Evolutionary conservation across 1,140 invertebrate genomes (phyloP), one percentile per base, ranked within the genome.

Genomic region (Caenorhabditis tropicalis): DNA sequence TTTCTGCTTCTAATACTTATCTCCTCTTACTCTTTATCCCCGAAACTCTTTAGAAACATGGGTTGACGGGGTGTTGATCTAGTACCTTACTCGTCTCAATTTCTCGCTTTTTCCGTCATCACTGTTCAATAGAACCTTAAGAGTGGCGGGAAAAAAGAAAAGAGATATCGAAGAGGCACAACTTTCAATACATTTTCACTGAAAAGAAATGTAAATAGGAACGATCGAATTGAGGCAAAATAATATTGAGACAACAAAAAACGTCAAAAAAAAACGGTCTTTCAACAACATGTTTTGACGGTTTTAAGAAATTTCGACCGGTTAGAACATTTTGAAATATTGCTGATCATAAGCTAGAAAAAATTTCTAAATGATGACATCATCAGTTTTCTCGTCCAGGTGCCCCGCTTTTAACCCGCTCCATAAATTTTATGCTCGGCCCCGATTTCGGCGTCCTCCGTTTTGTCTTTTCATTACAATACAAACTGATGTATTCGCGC

Each of bases 341-440:
- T n/a, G n/a, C n/a, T n/a, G n/a, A n/a, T n/a, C n/a, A n/a, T n/a
- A n/a, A n/a, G n/a, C n/a, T n/a, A n/a, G n/a, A n/a, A n/a, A n/a
- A n/a, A n/a, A n/a, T n/a, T n/a, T n/a, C n/a, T n/a, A n/a, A n/a
- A n/a, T n/a, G n/a, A n/a, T 12, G 24, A 56, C 53, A 24, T 27
- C 24, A 56, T 56, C 7, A 56, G 15, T 12, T 21, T 27, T 27
- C 24, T 24, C 53, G 7, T 65, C 31, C 33, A 74, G 65, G 65
- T 74, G 29, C 65, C 5, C 24, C 60, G 19, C 39, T 43, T 43
- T 43, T 43, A 6, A 74, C n/a, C 65, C 27, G 36, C 65, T 43
- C 43, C 65, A 74, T 74, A 74, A 74, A 74, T 46, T 74, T 74
- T 74, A 74, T 74, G 65, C 65, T 74, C 65, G 10, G 43, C 19